Conservation (phyloP, 2,888 invertebrate species). For the Epinotia ramella region DNA sequence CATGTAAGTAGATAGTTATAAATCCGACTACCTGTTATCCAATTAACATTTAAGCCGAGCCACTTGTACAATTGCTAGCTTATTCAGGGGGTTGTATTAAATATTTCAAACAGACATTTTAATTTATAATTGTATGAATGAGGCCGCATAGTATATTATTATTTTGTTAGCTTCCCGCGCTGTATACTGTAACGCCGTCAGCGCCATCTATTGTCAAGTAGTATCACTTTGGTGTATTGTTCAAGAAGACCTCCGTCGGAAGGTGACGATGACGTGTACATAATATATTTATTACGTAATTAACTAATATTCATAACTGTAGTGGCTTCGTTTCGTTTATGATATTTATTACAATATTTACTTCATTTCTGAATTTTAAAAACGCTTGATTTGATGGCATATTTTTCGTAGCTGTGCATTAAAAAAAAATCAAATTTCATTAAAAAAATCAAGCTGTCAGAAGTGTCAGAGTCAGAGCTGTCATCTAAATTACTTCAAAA, state of each 20-base stretch:
- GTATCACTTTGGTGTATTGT: background rate
- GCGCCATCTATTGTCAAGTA: slow-evolving; percentile 35
- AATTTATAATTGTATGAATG: slow-evolving; percentile 2
- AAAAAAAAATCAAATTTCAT: background rate
- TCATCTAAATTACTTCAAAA: slow-evolving; percentile 25
- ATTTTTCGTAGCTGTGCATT: background rate
- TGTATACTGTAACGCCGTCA: background rate
- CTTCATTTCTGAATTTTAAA: background rate
- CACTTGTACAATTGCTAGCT: background rate
- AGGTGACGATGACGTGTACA: slow-evolving; percentile 10
- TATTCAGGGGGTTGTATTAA: background rate
- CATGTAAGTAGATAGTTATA: slow-evolving; percentile 36
- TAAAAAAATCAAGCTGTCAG: slow-evolving; percentile 18
- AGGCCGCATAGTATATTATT: background rate
- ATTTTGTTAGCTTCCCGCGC: slow-evolving; percentile 22
- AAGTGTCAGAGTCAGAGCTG: background rate
- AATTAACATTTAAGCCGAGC: slow-evolving; percentile 12
- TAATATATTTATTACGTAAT: slow-evolving; percentile 14
- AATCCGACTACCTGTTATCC: slow-evolving; percentile 19
- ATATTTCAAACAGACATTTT: background rate
- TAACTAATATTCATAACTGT: background rate
- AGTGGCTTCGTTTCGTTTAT: background rate
- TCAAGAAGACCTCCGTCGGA: slow-evolving; percentile 16
- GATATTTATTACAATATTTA: background rate
- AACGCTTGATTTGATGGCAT: background rate